Base-by-base conservation (phyloP, 2,797 vertebrate genomes). In the Simalia tracyae region DNA sequence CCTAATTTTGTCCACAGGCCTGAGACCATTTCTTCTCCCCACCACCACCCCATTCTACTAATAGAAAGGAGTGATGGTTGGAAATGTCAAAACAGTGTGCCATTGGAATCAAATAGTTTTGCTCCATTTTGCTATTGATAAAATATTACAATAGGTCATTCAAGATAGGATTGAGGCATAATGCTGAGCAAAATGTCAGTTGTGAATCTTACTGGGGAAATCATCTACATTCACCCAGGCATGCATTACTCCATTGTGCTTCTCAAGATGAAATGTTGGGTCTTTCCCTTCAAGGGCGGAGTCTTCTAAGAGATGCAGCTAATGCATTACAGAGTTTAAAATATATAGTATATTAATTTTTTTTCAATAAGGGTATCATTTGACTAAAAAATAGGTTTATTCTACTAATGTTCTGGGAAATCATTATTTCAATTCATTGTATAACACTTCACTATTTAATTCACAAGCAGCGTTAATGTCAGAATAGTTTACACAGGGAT, bases 221-320 rank as follows among this genome's bases (percentile, higher is more conserved):
- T 0, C 76, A 36, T 46, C 89, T 64, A 86, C 72, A 0, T 36
- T 54, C 93, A 92, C 50, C 6, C 24, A 89, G 92, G 26, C 46
- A n/a, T 0, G 0, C 36, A 88, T 42, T 46, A 50, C 57, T 2
- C 26, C 2, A 86, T 19, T 36, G 66, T 28, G 0, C 1, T 72
- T 42, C 56, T 42, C 36, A n/a, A 84, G 17, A 5, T 88, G 84
- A 56, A 54, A 66, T 66, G 15, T 86, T 14, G 54, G 15, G n/a
- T 90, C 15, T 84, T 4, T 89, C 90, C 28, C 61, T 89, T 72
- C 66, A n/a, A 81, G 89, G 10, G 26, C 76, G 89, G 89, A 72
- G 36, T 66, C 50, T 42, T 68, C 57, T 64, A 87, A 84, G 57
- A 63, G 85, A 56, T 8, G 87, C 4, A 60, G 28, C 2, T 14